Evolutionary conservation across 2,113 vertebrate genomes (phyloP), one percentile per base, ranked within the genome.

Genomic region (Lagopus leucura): DNA sequence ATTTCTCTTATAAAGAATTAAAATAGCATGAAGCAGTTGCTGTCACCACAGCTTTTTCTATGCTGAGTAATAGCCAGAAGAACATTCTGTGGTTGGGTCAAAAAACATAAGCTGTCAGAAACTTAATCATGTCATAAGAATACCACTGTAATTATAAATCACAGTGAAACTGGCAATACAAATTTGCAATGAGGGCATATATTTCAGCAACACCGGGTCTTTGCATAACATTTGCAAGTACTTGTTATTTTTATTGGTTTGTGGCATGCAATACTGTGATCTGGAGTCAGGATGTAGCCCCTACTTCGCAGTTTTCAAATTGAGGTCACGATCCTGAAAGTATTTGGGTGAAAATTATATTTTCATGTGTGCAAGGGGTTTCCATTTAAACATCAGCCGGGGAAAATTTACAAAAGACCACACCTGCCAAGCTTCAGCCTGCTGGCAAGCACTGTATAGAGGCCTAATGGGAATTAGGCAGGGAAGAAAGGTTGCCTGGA

Each of bases 391-490:
- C 27, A 64, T 93, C 74, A 63, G 38, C 74, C 66, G 88, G 55
- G 88, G 71, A 84, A 84, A 84, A 82, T 38, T 73, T 80, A 47
- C 52, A 94, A 81, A 91, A 92, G 94, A 85, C 95, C 96, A 94
- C 88, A 90, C 88, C 90, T 94, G 81, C 80, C 81, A 80, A 95
- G 63, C 74, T 80, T 89, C 76, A 92, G 83, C 85, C 45, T 83
- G 86, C 88, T 94, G 92, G 91, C 90, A 95, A 86, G 69, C 40
- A 65, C 74, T 13, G 8, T 38, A 2, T 5, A 64, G 82, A 78
- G n/a, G 81, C 78, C 91, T 40, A 74, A 42, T 67, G 81, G 77
- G 86, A 73, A 93, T 88, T 90, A 12, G 54, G 42, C 3, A 10
- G 32, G 47, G 57, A 90, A 92, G 58, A 94, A 70, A 78, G 13